Conservation (phyloP, 2,113 vertebrate genomes). For the Apodemus sylvaticus region DNA sequence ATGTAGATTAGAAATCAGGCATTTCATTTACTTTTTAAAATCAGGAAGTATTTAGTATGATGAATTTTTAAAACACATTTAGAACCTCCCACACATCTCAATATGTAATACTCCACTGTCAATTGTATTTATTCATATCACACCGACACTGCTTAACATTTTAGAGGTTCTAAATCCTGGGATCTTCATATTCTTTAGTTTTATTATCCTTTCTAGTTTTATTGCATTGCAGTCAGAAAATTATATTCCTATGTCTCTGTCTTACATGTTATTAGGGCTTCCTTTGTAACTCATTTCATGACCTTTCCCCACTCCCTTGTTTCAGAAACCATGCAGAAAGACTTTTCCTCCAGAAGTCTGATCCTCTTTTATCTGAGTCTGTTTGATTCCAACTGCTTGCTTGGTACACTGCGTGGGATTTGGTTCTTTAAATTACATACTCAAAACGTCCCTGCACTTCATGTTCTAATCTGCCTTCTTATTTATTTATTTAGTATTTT, state of each 20-base stretch:
- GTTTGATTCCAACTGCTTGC: neutral
- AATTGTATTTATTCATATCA: neutral
- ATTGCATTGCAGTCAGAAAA: neutral
- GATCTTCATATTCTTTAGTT: neutral
- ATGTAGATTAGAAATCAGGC: neutral
- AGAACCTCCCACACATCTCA: neutral
- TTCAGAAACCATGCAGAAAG: neutral
- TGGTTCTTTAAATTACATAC: neutral
- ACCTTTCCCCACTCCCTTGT: neutral
- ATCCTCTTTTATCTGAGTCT: neutral
- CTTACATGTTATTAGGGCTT: neutral
- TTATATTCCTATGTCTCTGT: neutral
- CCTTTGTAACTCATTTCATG: neutral
- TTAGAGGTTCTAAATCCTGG: neutral
- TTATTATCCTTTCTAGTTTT: neutral
- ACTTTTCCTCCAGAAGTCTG: slow-evolving; percentile 9
- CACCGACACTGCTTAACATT: neutral
- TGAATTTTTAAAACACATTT: slow-evolving; percentile 30
- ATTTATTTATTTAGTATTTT: neutral
- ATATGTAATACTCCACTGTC: neutral
- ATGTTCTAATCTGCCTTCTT: neutral
- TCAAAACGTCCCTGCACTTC: neutral
- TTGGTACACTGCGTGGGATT: neutral
- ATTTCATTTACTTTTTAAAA: slow-evolving; percentile 26
- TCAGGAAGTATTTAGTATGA: neutral